Base-by-base conservation (phyloP, 2,797 vertebrate genomes). In the Sebastes umbrosus region DNA sequence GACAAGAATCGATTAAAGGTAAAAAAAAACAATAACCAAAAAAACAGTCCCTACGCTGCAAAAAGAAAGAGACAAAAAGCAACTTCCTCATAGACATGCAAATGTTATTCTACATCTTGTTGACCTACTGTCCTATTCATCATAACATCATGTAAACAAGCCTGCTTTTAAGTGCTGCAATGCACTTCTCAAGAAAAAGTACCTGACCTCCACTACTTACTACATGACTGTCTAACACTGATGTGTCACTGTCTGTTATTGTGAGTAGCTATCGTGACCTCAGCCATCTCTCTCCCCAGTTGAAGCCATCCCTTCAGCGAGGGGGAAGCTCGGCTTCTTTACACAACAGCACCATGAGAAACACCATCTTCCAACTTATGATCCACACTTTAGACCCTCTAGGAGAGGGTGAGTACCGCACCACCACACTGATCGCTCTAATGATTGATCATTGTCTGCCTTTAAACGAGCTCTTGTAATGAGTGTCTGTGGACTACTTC, bases 301-400 rank as follows among this genome's bases (percentile, higher is more conserved):
- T 97, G 32, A 95, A 94, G 36, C 93, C 97, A 3, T 72, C 92
- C 79, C 96, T 99, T 82, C 96, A 97, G 91, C 93, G 97, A 85
- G 98, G 97, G 65, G 96, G 97, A 67, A 99, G 97, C 91, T 97
- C 97, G 0, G 96, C 97, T 72, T 99, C 98, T 80, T 94, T 99
- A 43, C 98, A 99, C 95, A 98, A 98, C 96, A 97, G 97, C 73
- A 98, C 97, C 74, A 97, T 98, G 95, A 97, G 98, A 27, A 96
- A 92, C 95, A 98, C 97, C 94, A 96, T 99, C 92, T 98, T 97
- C 90, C 97, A 98, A 57, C 97, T 99, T 82, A 97, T 99, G 97
- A 97, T 99, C 91, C 97, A 97, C 93, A 99, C 97, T 3, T 91
- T 99, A 92, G 97, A 99, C 92, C 97, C 97, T 69, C 88, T 99